Evolutionary conservation across 2,113 vertebrate genomes (phyloP).

Genomic region (Tragulus kanchil): DNA sequence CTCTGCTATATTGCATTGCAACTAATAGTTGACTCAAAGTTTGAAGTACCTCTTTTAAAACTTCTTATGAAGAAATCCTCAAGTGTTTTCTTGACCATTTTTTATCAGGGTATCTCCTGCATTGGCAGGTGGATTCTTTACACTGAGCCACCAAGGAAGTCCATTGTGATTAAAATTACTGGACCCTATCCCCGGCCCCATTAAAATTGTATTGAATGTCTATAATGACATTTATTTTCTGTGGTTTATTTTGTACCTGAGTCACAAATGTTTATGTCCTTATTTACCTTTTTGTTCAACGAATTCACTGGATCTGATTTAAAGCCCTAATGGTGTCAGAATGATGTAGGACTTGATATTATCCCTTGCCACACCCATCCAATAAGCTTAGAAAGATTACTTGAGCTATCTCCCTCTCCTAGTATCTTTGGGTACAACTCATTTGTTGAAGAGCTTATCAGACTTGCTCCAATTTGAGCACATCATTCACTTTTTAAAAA

Average conservation of each 20-base stretch:
- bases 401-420: neutral
- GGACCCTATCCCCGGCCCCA: no score
- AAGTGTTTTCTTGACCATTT: neutral
- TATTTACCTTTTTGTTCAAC: neutral
- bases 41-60: neutral
- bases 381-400: neutral
- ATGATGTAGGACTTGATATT: neutral
- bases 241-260: conserved; percentile 30
- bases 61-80: neutral
- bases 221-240: neutral
- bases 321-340: neutral
- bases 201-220: neutral
- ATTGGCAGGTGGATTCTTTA: no score
- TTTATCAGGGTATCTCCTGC: no score
- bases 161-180: no score
- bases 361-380: neutral
- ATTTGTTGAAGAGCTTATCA: neutral
- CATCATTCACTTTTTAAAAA: neutral
- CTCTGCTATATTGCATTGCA: neutral
- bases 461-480: neutral
- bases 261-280: neutral
- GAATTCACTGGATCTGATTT: neutral
- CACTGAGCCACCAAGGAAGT: no score
- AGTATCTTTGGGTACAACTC: neutral
- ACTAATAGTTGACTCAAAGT: neutral